Conservation (phyloP, 2,797 vertebrate species). For the Cyclura pinguis region DNA sequence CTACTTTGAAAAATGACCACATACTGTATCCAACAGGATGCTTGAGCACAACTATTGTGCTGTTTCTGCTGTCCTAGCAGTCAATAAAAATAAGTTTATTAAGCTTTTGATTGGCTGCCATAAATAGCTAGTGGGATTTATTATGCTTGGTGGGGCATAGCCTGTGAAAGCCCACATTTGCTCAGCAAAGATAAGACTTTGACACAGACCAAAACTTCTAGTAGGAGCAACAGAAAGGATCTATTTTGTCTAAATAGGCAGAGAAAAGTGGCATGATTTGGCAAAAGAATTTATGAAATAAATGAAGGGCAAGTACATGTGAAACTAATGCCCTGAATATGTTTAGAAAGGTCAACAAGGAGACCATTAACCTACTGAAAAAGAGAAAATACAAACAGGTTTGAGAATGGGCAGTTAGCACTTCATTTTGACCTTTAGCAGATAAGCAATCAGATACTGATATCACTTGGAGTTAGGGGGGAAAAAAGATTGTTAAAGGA, state of each 20-base stretch:
- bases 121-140: background rate
- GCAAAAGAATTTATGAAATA: no score
- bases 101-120: no score
- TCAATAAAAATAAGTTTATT: background rate
- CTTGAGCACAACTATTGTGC: background rate
- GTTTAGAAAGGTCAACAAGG: background rate
- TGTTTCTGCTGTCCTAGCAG: background rate
- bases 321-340: background rate
- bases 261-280: background rate
- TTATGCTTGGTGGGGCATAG: background rate
- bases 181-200: background rate
- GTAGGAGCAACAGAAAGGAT: background rate
- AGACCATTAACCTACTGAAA: background rate
- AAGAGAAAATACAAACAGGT: no score
- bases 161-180: background rate
- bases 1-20: no score
- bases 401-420: background rate
- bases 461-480: no score
- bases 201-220: background rate
- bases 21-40: background rate
- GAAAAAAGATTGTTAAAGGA: background rate
- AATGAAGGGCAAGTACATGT: no score
- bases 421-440: background rate
- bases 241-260: background rate
- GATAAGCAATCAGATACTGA: background rate